Base-by-base conservation (phyloP, 2,113 vertebrate species). In the Clarias macrocephalus region DNA sequence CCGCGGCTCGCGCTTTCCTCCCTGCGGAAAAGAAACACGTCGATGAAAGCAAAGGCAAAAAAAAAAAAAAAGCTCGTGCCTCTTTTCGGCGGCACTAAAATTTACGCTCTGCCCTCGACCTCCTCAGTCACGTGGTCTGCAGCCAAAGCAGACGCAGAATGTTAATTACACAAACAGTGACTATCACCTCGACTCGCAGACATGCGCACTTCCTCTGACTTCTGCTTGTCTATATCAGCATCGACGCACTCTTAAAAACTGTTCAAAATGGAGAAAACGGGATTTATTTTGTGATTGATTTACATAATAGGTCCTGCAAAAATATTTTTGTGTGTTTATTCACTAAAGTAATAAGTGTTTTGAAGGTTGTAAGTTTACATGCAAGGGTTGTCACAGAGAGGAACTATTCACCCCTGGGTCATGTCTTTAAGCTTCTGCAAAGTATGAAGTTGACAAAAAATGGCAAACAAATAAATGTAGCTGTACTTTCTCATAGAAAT, bases 21-120 rank as follows among this genome's bases (percentile, higher is more conserved):
- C 88, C 87, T 70, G 85, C 89, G 79, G 85, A 89, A 90, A 88
- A 90, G 89, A 89, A 88, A 91, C 85, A 89, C 84, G 84, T 88
- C 88, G 28, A 57, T 86, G 84, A 91, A 87, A 77, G 75, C 28
- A 86, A 86, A 72, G 28, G 68, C 85, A 75, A 84, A 54, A 28
- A 52, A 75, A 11, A 48, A 16, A 68, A 63, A 63, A 63, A 63
- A 76, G 9, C 79, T 62, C 85, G 60, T 68, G 86, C 83, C 84
- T 87, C 76, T 80, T 80, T 72, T 87, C 84, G 77, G 77, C 33
- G 68, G 77, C 75, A 75, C 88, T 85, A 86, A 65, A 88, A 89
- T 87, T n/a, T 37, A 62, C 79, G 21, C 79, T 21, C 18, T 68
- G 9, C 65, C 72, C 72, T 86, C 70, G 28, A 30, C 75, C 54